Conservation (phyloP, 2,888 invertebrate species). For the Chaetoderma sp. region DNA sequence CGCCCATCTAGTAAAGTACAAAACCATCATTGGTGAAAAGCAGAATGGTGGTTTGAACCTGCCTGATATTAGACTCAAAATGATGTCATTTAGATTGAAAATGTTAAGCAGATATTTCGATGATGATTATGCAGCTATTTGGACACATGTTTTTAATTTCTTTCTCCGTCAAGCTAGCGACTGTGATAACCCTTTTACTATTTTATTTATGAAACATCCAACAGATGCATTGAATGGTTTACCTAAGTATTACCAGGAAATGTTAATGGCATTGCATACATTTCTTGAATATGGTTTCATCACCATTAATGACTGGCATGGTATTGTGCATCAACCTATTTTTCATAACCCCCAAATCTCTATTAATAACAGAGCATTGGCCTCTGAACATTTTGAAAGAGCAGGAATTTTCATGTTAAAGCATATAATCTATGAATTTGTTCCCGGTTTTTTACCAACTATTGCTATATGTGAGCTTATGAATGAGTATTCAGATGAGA, state of each 20-base stretch:
- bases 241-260: not conserved
- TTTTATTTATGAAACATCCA: not conserved
- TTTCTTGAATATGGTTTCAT: not conserved
- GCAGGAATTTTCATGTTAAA: not conserved
- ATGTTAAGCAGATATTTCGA: not conserved
- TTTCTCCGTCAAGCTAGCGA: not conserved
- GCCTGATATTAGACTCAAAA: not conserved
- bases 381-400: not conserved
- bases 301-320: not conserved
- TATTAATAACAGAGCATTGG: too few relatives aligned
- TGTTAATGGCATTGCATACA: not conserved
- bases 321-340: not conserved
- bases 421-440: not conserved
- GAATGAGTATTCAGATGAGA: too few relatives aligned
- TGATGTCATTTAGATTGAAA: not conserved
- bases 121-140: not conserved
- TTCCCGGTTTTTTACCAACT: not conserved
- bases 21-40: not conserved
- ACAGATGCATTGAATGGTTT: not conserved
- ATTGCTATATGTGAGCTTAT: not conserved
- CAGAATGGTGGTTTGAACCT: not conserved
- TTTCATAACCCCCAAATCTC: not conserved
- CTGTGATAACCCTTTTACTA: not conserved
- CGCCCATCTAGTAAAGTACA: not conserved
- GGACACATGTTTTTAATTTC: not conserved